Evolutionary conservation across 2,888 invertebrate species (phyloP), one percentile per base, ranked within the genome.

Genomic region (Proisotoma minuta): DNA sequence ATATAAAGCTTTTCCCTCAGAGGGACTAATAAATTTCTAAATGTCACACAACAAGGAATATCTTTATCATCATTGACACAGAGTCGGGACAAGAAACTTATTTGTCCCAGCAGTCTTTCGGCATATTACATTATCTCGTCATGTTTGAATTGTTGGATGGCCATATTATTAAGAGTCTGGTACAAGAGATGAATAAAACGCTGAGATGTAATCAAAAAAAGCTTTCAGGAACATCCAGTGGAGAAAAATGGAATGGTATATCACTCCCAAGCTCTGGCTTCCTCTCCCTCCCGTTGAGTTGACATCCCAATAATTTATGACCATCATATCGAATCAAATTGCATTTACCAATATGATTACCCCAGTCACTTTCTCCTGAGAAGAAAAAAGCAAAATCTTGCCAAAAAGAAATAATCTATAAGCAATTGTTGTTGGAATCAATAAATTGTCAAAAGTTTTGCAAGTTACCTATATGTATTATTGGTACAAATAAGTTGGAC

Each of bases 151-250:
- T 20, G 10, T 5, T 43, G 43, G 18, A 20, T 43, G 43, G 18
- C n/a, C n/a, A n/a, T n/a, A n/a, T n/a, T n/a, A n/a, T 15, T n/a
- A 43, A n/a, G 43, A 43, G 5, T 20, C 18, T 18, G 43, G 43
- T 4, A 18, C 43, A n/a, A 51, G 27, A 10, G 22, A 23, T 22
- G 22, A 15, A 18, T n/a, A 12, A 22, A n/a, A 22, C 12, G 51
- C 51, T 51, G 27, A 51, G 51, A 51, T 26, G 51, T 51, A 51
- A 51, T 51, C 51, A 51, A 51, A 51, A 49, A 51, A 51, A 51
- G 51, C 51, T 51, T 51, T 51, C 51, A 51, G 15, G 23, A 51
- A 51, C 24, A 18, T 27, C 10, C 10, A n/a, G 22, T 18, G 26
- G 10, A 20, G 28, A 26, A 51, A 51, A 51, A 51, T 51, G 28